phyloP scores from a whole-genome alignment of 2,113 vertebrate genomes.

The Romanogobio albipinnatus region DNA sequence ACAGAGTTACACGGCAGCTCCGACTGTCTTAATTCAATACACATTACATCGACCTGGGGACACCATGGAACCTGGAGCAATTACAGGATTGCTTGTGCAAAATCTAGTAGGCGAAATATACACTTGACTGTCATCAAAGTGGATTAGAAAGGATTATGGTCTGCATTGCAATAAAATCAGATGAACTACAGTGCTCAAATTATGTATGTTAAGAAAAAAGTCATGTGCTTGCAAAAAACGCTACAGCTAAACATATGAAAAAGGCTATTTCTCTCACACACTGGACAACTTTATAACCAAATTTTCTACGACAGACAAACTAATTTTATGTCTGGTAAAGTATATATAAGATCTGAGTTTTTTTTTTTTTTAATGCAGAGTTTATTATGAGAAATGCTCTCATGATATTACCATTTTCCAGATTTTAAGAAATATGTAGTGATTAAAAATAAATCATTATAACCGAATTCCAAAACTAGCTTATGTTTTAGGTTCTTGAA shows the following conservation, averaged over 20 bases:
- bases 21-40: constrained; percentile 46
- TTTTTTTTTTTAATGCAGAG: neutral
- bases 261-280: neutral
- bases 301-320: neutral
- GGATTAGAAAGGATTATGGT: constrained; percentile 38
- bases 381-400: neutral
- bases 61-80: constrained; percentile 36
- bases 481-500: too few species aligned
- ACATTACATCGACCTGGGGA: constrained; percentile 36
- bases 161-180: constrained; percentile 34
- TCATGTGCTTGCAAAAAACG: constrained; percentile 26
- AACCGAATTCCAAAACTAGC: too few species aligned
- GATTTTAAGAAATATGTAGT: neutral
- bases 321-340: neutral
- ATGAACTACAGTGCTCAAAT: constrained; percentile 30
- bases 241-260: neutral
- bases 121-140: constrained; percentile 37
- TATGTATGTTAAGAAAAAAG: constrained; percentile 24
- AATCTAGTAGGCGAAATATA: constrained; percentile 30
- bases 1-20: constrained; percentile 41
- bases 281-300: neutral
- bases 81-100: constrained; percentile 43
- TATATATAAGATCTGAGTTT: neutral
- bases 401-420: neutral
- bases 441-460: too few species aligned